A percentile compares a stretch with the other conserved stretches of the same genome.
Evolutionary conservation across 2,113 vertebrate genomes (phyloP).

Genomic region (Rhea pennata): DNA sequence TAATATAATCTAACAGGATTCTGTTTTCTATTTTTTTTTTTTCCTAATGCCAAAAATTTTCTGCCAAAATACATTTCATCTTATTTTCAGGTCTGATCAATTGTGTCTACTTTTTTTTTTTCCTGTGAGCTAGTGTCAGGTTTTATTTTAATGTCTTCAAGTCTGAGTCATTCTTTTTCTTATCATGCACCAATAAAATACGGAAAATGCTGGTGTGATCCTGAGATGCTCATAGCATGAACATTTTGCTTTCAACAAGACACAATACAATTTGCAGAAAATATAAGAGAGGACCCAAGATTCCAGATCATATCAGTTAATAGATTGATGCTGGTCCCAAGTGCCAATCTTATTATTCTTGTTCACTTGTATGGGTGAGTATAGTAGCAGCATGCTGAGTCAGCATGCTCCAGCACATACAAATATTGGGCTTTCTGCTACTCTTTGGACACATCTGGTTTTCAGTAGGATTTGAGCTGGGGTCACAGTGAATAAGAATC

Average conservation of each 20-base stretch:
- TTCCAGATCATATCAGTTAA: conserved; percentile 46
- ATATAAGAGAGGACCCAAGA: not conserved
- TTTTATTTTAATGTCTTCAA: not conserved
- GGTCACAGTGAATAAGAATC: not conserved
- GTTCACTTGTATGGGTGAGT: not conserved
- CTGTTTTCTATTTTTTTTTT: not conserved
- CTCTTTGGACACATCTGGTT: rapidly evolving
- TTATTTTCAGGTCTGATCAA: not conserved
- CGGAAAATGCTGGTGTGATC: not conserved
- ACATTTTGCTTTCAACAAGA: conserved; percentile 29
- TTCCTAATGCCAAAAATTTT: not conserved
- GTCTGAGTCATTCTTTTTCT: not conserved
- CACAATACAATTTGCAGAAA: conserved; percentile 39
- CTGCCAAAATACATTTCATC: not conserved
- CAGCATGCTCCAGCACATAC: not conserved
- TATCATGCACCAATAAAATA: not conserved
- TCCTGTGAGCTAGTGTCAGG: rapidly evolving
- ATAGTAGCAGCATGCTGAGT: conserved; percentile 14
- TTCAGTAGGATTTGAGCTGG: not conserved
- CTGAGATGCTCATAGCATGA: not conserved
- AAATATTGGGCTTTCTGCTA: not conserved
- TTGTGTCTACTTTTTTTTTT: not conserved
- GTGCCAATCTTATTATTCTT: conserved; percentile 11
- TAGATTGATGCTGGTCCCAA: conserved; percentile 56
- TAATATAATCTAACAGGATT: not conserved